phyloP scores from a whole-genome alignment of 2,797 vertebrate species.

The Florisuga fusca region DNA sequence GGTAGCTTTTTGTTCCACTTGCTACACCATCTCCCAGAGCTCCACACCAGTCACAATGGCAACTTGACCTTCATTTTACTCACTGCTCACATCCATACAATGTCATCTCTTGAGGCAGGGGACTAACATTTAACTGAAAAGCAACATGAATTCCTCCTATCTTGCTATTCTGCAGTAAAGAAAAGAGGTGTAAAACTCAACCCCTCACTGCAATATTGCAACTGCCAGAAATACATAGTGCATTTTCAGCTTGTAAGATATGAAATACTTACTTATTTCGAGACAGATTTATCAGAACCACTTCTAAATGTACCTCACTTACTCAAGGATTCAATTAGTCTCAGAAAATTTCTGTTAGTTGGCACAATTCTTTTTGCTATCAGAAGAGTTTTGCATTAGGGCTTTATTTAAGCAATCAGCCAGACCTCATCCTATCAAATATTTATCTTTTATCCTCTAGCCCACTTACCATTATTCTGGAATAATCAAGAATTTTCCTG shows the following conservation, averaged over 20 bases:
- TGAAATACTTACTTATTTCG: background rate
- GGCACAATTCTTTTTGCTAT: background rate
- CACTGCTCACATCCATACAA: background rate
- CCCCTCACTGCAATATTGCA: background rate
- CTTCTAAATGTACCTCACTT: background rate
- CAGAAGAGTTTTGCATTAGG: background rate
- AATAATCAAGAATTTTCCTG: background rate
- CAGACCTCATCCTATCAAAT: background rate
- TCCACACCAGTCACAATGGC: background rate
- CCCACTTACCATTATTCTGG: background rate
- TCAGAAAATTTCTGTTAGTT: background rate
- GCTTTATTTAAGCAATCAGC: background rate
- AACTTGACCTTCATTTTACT: background rate
- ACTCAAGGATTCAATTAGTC: background rate
- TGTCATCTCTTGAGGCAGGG: background rate
- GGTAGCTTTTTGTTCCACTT: background rate
- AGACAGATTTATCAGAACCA: background rate
- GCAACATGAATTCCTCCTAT: background rate
- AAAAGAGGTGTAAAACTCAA: background rate
- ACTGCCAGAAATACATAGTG: background rate
- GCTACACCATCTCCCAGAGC: background rate
- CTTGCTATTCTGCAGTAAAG: background rate
- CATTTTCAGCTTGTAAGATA: background rate
- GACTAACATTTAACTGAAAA: background rate
- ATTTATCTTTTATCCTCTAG: background rate